phyloP scores from a whole-genome alignment of 1,140 invertebrate genomes.

The Gyrodactylus salaris region DNA sequence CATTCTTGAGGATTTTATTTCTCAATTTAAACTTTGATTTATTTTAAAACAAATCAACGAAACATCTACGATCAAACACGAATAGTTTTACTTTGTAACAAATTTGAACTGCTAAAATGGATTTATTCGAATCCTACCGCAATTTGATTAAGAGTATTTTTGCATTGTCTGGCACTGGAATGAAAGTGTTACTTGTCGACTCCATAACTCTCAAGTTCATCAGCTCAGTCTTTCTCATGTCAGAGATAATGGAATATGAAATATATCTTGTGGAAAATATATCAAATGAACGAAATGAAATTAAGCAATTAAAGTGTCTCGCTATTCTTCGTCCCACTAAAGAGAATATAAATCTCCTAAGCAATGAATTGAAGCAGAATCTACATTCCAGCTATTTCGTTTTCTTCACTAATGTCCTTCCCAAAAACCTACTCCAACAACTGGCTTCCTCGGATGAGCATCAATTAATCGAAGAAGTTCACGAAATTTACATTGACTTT shows the following conservation, averaged over 20 bases:
- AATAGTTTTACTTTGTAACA: no score
- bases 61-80: no score
- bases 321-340: background rate
- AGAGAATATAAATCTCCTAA: background rate
- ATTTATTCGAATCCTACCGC: background rate
- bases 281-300: background rate
- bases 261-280: background rate
- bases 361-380: background rate
- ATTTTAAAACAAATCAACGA: no score
- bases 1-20: no score
- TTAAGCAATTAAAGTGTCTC: background rate
- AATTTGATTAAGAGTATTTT: background rate
- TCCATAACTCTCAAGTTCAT: background rate
- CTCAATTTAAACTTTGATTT: no score
- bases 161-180: background rate
- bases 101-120: no score
- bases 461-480: background rate
- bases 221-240: background rate
- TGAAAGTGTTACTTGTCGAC: background rate
- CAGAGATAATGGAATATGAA: constrained; percentile 2
- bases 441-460: background rate
- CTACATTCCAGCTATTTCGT: background rate
- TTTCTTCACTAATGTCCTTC: background rate
- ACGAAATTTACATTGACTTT: background rate
- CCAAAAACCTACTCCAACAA: background rate